These are phyloP conservation scores for Stenoptilia bipunctidactyla DNA, from an alignment of 2,888 invertebrate species.

Conservation along the genomic window DNA sequence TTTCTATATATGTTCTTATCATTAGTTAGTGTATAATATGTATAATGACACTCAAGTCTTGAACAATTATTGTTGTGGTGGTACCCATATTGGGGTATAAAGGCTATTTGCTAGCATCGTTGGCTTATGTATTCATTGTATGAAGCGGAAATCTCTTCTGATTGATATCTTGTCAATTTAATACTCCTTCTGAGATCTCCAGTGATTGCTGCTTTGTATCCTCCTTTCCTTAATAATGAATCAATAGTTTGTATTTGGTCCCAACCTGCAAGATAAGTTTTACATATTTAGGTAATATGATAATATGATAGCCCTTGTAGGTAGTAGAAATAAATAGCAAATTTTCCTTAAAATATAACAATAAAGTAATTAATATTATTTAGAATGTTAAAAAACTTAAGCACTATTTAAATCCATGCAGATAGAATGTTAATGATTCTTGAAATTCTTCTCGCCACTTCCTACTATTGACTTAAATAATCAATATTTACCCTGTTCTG, in stretches of 20 bases:
- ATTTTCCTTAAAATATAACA: too few relatives aligned
- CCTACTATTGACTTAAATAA: too few relatives aligned
- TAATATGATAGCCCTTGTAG: too few relatives aligned
- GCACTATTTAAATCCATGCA: too few relatives aligned
- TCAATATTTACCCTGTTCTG: slow-evolving; percentile 88
- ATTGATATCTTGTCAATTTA: slow-evolving; percentile 96
- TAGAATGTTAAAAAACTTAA: too few relatives aligned
- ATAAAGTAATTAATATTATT: too few relatives aligned
- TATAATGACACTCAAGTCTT: slow-evolving; percentile 20
- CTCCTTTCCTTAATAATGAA: slow-evolving; percentile 96
- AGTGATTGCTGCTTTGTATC: slow-evolving; percentile 93
- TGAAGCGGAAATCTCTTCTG: slow-evolving; percentile 92
- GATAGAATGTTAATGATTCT: too few relatives aligned
- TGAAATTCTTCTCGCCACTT: too few relatives aligned
- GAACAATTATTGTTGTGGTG: slow-evolving; percentile 8
- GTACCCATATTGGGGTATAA: slow-evolving; percentile 25
- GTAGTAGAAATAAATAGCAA: too few relatives aligned
- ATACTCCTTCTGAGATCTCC: slow-evolving; percentile 89
- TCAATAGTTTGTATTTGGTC: slow-evolving; percentile 98
- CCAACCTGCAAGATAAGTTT: slow-evolving; percentile 81
- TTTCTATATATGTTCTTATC: slow-evolving; percentile 19
- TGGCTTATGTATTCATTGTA: slow-evolving; percentile 86
- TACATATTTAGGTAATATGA: neutral
- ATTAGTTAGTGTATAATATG: slow-evolving; percentile 18
- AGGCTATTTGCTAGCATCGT: slow-evolving; percentile 81